phyloP scores from a whole-genome alignment of 1,140 invertebrate genomes.

The Heliconius hewitsoni region DNA sequence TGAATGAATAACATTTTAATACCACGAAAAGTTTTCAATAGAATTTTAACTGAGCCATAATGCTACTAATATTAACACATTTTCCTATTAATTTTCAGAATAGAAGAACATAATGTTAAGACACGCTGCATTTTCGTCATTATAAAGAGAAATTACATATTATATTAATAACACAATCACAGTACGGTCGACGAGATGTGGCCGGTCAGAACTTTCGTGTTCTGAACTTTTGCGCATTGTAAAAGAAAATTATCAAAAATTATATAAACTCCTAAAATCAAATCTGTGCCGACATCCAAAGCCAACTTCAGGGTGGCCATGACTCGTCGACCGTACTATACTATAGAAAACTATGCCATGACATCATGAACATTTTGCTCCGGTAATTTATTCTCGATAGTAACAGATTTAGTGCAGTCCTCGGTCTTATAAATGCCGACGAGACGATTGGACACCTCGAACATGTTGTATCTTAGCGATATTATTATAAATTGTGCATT shows the following conservation, averaged over 20 bases:
- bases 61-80: neutral
- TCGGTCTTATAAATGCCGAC: constrained; percentile 98
- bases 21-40: no score
- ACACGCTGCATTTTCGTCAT: neutral
- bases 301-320: no score
- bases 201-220: no score
- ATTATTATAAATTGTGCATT: constrained; percentile 99
- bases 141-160: neutral
- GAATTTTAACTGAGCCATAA: no score
- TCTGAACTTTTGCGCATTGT: no score
- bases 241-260: no score
- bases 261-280: no score
- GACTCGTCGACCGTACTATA: no score
- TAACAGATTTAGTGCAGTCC: constrained; percentile 92
- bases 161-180: neutral
- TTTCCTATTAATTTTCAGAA: neutral
- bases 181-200: no score
- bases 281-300: no score
- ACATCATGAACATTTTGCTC: constrained; percentile 39
- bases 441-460: constrained; percentile 94
- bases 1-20: no score
- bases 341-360: constrained; percentile 19
- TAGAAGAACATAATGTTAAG: neutral
- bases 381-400: constrained; percentile 82
- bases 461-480: constrained; percentile 98